phyloP scores from a whole-genome alignment of 2,797 vertebrate genomes.

The Heteromormyrus szaboi region DNA sequence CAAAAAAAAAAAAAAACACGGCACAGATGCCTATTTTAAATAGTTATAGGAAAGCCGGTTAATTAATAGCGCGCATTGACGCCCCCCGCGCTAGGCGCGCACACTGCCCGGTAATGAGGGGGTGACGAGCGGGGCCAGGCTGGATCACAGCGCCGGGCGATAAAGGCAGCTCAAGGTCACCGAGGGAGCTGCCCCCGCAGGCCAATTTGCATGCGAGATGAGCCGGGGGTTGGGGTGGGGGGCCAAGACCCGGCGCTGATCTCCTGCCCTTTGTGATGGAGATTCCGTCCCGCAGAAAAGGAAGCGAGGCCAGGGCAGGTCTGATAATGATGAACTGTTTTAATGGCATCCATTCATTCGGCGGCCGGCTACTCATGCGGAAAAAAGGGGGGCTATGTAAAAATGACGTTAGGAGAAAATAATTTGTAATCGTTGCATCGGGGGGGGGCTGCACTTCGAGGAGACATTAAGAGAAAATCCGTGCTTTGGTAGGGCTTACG shows the following conservation, averaged over 20 bases:
- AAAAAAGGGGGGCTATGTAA: conserved; percentile 85
- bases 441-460: conserved; percentile 71
- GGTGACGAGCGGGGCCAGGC: conserved; percentile 51
- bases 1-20: not conserved
- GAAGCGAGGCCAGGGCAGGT: conserved; percentile 58
- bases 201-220: conserved; percentile 75
- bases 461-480: conserved; percentile 81
- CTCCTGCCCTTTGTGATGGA: conserved; percentile 83
- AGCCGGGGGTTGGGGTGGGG: conserved; percentile 56
- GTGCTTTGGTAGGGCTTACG: conserved; percentile 69
- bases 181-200: conserved; percentile 60
- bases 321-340: conserved; percentile 84
- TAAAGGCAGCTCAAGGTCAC: conserved; percentile 91
- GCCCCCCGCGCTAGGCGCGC: not conserved
- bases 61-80: conserved; percentile 36
- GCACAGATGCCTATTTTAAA: conserved; percentile 16
- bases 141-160: conserved; percentile 74
- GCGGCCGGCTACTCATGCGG: conserved; percentile 76
- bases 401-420: conserved; percentile 82
- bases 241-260: conserved; percentile 65
- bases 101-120: conserved; percentile 54
- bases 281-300: conserved; percentile 61
- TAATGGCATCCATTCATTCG: conserved; percentile 80
- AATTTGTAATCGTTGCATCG: conserved; percentile 79
- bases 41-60: conserved; percentile 49